These are phyloP conservation scores for Danaus plexippus DNA, from an alignment of 1,140 invertebrate genomes.

Conservation along the genomic window DNA sequence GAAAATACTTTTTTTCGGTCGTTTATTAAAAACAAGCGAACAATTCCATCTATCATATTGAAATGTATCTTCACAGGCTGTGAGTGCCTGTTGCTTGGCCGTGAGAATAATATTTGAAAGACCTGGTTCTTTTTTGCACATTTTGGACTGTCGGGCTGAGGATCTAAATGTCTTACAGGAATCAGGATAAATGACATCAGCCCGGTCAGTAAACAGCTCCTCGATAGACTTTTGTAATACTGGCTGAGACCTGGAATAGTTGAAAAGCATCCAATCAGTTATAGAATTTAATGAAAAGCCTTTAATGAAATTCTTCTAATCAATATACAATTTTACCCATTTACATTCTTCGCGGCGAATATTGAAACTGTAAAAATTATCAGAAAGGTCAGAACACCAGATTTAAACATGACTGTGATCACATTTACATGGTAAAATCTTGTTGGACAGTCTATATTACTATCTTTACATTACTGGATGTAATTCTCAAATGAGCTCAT, in stretches of 20 bases:
- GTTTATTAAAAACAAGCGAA: constrained; percentile 65
- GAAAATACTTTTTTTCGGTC: constrained; percentile 72
- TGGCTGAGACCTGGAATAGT: constrained; percentile 41
- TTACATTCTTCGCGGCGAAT: constrained; percentile 41
- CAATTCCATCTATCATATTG: constrained; percentile 77
- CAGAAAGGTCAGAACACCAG: constrained; percentile 40
- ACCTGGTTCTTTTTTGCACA: constrained; percentile 71
- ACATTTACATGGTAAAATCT: constrained; percentile 37
- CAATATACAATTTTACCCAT: constrained; percentile 37
- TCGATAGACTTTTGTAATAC: constrained; percentile 54
- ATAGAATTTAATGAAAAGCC: not conserved
- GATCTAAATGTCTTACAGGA: constrained; percentile 42
- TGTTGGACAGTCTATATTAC: constrained; percentile 15
- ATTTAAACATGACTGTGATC: constrained; percentile 48
- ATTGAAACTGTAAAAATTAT: constrained; percentile 42
- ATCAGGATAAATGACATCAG: constrained; percentile 41
- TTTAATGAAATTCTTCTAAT: not conserved
- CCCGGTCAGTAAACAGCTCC: constrained; percentile 49
- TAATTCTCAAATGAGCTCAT: constrained; percentile 49
- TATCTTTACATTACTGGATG: constrained; percentile 35
- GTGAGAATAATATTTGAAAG: constrained; percentile 65
- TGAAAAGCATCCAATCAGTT: not conserved
- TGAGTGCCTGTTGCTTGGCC: constrained; percentile 71
- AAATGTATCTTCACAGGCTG: constrained; percentile 73
- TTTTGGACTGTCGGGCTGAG: constrained; percentile 49